Evolutionary conservation across 2,888 invertebrate genomes (phyloP).

Genomic region (Ariolimax columbianus): DNA sequence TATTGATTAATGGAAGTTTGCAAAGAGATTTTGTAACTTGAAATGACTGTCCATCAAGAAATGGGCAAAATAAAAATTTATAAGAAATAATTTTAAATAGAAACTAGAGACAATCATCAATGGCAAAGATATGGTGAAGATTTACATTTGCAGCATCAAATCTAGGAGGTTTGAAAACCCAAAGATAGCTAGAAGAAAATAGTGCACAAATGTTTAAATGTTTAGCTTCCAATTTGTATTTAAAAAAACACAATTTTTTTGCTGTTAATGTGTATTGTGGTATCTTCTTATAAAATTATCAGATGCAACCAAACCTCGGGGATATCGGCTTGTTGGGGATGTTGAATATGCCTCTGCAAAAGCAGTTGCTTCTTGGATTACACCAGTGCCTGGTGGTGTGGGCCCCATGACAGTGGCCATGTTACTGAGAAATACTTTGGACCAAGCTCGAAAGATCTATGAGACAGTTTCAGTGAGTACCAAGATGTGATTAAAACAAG

Average conservation of each 20-base stretch:
- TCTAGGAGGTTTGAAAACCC: neutral
- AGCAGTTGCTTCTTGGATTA: slow-evolving; percentile 90
- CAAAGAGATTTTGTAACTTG: too few species aligned
- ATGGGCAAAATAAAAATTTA: too few species aligned
- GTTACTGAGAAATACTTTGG: slow-evolving; percentile 90
- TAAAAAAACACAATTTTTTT: neutral
- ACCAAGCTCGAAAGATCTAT: slow-evolving; percentile 83
- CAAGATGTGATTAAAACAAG: neutral
- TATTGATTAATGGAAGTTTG: too few species aligned
- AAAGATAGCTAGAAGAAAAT: neutral
- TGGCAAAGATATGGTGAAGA: too few species aligned
- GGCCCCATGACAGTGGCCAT: slow-evolving; percentile 99
- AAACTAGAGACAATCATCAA: too few species aligned
- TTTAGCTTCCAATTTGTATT: too few species aligned
- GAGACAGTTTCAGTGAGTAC: slow-evolving; percentile 58
- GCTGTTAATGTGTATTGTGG: neutral
- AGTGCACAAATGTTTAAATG: too few species aligned
- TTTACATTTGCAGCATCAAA: too few species aligned
- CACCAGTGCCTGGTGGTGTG: slow-evolving; percentile 94
- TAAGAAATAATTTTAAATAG: too few species aligned
- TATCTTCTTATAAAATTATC: neutral
- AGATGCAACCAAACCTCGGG: slow-evolving; percentile 81
- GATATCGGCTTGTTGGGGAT: slow-evolving; percentile 94
- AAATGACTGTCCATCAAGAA: too few species aligned
- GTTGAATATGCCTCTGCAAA: slow-evolving; percentile 88